Evolutionary conservation across 1,140 invertebrate genomes (phyloP), one percentile per base, ranked within the genome.

Genomic region (Caenorhabditis briggsae): DNA sequence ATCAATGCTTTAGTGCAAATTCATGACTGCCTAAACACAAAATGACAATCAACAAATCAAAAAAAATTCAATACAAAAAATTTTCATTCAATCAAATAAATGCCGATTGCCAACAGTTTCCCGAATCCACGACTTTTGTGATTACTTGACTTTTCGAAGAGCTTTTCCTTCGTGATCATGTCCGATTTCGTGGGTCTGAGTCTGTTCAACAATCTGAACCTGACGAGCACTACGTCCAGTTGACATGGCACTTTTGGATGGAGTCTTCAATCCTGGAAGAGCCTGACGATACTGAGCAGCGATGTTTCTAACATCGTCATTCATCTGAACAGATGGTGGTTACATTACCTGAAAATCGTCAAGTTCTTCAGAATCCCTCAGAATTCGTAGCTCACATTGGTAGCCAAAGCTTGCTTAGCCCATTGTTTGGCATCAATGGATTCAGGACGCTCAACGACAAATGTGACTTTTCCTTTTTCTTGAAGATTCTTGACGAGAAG

Each of bases 401-500:
- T 20, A 8, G 53, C 41, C 18, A 86, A 50, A 23, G 84, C 84
- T 2, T 86, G 20, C 25, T 74, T 50, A 5, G 56, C 86, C 90
- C 90, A 90, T 25, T 89, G 87, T 55, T 90, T 90, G 43, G 90
- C 89, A 64, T 91, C 90, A 25, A 89, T 85, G 11, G 87, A 88
- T 33, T 90, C 89, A 1, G 90, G 90, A 43, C 90, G 87, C 41
- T 90, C 90, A 41, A 90, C 70, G 23, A 91, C 85, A 2, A 86
- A 65, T 0, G 87, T 87, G 8, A 88, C 89, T 18, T 82, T 58
- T 78, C 88, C 88, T 56, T 64, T 88, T 25, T 50, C 78, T 88
- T 91, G 87, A 25, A 90, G 85, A 9, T 87, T 82, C 48, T 90
- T 89, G 50, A 91, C 82, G 18, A 91, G 85, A 18, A 91, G 43